Conservation (phyloP, 2,888 invertebrate species). For the Watsonalla cultraria region DNA sequence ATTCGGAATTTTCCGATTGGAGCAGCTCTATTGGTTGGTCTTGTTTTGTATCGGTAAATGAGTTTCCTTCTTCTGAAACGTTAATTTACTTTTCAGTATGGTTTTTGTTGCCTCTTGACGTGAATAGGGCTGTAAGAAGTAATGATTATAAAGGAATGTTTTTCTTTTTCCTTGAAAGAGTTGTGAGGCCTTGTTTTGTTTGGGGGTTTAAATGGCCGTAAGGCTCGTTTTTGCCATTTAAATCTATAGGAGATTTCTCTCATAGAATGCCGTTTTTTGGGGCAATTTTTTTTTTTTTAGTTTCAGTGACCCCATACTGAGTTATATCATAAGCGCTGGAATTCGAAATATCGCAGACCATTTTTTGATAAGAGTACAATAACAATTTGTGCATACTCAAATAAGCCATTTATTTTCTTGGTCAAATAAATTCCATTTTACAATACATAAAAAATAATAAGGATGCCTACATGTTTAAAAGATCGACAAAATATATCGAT, state of each 20-base stretch:
- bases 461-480: not conserved
- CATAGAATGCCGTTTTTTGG: too few relatives aligned
- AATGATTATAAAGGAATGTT: not conserved
- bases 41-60: slow-evolving; percentile 74
- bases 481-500: not conserved
- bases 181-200: not conserved
- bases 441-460: not conserved
- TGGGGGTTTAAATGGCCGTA: too few relatives aligned
- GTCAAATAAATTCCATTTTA: too few relatives aligned
- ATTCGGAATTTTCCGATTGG: slow-evolving; percentile 64
- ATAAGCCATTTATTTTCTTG: too few relatives aligned
- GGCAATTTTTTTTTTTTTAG: too few relatives aligned
- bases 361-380: too few relatives aligned
- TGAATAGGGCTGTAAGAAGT: slow-evolving; percentile 27
- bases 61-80: slow-evolving; percentile 61
- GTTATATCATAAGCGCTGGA: too few relatives aligned
- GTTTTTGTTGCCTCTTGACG: slow-evolving; percentile 46
- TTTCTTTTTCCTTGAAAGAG: not conserved
- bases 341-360: too few relatives aligned
- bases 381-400: too few relatives aligned
- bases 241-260: too few relatives aligned
- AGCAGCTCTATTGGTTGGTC: slow-evolving; percentile 49
- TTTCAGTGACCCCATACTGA: too few relatives aligned
- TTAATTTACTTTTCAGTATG: slow-evolving; percentile 64
- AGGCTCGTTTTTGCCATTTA: too few relatives aligned